Conservation (phyloP, 2,113 vertebrate species). For the Pipra filicauda region DNA sequence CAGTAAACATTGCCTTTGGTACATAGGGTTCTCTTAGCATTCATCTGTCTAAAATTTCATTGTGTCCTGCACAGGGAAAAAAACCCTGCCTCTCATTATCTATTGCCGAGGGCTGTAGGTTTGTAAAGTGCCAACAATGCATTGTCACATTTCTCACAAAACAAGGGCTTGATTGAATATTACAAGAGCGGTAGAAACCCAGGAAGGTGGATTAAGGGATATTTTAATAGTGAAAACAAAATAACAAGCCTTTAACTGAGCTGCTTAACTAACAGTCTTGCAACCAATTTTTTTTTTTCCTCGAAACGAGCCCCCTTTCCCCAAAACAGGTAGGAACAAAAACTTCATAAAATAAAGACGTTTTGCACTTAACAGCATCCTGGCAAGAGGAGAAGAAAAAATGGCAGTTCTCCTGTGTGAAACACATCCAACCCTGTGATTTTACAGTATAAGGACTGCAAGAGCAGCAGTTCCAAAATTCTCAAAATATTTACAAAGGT, state of each 20-base stretch:
- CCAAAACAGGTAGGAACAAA: not conserved
- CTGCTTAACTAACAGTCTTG: constrained; percentile 1
- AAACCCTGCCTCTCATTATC: constrained; percentile 66
- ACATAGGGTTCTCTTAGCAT: constrained; percentile 74
- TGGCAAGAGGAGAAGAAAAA: constrained; percentile 9
- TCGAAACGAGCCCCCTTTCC: not conserved
- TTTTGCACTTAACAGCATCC: not conserved
- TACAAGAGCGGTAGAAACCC: constrained; percentile 33
- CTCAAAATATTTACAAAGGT: not conserved
- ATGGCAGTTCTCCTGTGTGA: not conserved
- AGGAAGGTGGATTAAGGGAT: constrained; percentile 55
- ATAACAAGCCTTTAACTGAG: constrained; percentile 8
- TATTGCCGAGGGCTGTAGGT: constrained; percentile 64
- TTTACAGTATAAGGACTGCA: not conserved
- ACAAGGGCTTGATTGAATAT: constrained; percentile 71
- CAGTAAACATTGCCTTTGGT: constrained; percentile 80
- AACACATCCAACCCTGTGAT: not conserved
- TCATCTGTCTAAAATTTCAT: constrained; percentile 80
- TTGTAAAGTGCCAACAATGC: constrained; percentile 63
- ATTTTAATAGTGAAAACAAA: constrained; percentile 54
- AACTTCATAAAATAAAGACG: not conserved
- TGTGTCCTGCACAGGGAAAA: constrained; percentile 63
- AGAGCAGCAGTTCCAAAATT: not conserved
- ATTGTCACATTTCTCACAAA: constrained; percentile 68
- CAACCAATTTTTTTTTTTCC: not conserved